Evolutionary conservation across 2,797 vertebrate species (phyloP).

Genomic region (Phalanger gymnotis): DNA sequence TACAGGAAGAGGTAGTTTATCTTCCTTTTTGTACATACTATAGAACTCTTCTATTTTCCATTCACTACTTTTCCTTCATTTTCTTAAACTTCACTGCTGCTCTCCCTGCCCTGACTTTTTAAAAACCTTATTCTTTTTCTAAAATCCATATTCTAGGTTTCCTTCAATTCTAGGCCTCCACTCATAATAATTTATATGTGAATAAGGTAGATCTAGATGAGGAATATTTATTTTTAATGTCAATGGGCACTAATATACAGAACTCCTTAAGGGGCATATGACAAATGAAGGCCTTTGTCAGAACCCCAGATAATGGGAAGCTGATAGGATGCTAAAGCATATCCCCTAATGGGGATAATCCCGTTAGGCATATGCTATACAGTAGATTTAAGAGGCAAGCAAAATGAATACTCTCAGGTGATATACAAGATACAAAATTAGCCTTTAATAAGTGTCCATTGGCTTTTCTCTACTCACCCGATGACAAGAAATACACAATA

Average conservation of each 20-base stretch:
- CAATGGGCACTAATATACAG: neutral
- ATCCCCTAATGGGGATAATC: slow-evolving; percentile 49
- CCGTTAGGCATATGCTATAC: neutral
- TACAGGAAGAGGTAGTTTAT: neutral
- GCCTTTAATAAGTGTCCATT: slow-evolving; percentile 57
- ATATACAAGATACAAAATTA: slow-evolving; percentile 68
- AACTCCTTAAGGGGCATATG: slow-evolving; percentile 3
- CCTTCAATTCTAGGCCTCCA: slow-evolving; percentile 62
- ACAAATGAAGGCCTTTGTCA: neutral
- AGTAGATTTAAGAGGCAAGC: slow-evolving; percentile 26
- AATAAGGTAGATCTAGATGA: slow-evolving; percentile 62
- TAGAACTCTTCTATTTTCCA: neutral
- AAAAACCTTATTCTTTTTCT: neutral
- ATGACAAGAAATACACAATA: slow-evolving; percentile 68
- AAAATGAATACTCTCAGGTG: neutral
- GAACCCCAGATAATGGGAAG: neutral
- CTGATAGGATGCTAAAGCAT: slow-evolving; percentile 41
- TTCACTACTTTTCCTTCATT: neutral
- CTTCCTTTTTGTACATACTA: neutral
- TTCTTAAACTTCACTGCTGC: neutral
- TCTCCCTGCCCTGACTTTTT: neutral
- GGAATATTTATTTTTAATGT: slow-evolving; percentile 12
- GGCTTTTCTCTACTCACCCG: slow-evolving; percentile 54
- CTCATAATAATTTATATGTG: slow-evolving; percentile 23
- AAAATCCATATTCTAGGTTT: slow-evolving; percentile 27